Evolutionary conservation across 2,113 vertebrate genomes (phyloP), one percentile per base, ranked within the genome.

Genomic region (Tringa solitaria): DNA sequence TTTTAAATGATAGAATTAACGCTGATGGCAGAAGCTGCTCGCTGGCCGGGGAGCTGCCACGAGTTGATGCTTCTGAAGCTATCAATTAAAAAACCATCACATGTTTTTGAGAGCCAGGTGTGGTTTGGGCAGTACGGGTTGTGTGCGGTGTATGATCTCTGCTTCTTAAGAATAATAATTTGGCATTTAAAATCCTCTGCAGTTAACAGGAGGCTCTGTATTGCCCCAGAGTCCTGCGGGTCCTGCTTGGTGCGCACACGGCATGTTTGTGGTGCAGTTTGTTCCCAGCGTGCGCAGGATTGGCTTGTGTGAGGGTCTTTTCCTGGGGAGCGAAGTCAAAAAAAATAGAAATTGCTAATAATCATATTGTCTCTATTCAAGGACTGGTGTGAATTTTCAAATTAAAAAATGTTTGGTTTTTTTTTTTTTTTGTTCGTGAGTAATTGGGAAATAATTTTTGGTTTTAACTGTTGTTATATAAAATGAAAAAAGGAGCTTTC

Each of bases 11-110:
- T 21, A 7, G 18, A 4, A 3, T 54, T 26, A 28, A 18, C 14
- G 8, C 6, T 3, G 22, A 14, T 27, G 26, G 22, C 5, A 33
- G 53, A 35, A 35, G 18, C 22, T 6, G 6, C 26, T 1, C 2
- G 2, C 9, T 23, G 4, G 19, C 8, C 10, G n/a, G 14, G 19
- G 59, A n/a, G 30, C 57, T 41, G 76, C 67, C n/a, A 0, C 20
- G 24, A 2, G 41, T 4, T 30, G 24, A 39, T 46, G n/a, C 65
- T 39, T 54, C 56, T 28, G 27, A 57, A 51, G 59, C 18, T 13
- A 4, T 9, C 56, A 5, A 9, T 11, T n/a, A 27, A 23, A 59
- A 9, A n/a, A n/a, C n/a, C 4, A 27, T 46, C 45, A 46, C 19
- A 19, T 19, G 45, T 46, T 46, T 46, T 20, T 46, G 45, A 46